Conservation (phyloP, 2,113 vertebrate species). For the Pogona vitticeps region DNA sequence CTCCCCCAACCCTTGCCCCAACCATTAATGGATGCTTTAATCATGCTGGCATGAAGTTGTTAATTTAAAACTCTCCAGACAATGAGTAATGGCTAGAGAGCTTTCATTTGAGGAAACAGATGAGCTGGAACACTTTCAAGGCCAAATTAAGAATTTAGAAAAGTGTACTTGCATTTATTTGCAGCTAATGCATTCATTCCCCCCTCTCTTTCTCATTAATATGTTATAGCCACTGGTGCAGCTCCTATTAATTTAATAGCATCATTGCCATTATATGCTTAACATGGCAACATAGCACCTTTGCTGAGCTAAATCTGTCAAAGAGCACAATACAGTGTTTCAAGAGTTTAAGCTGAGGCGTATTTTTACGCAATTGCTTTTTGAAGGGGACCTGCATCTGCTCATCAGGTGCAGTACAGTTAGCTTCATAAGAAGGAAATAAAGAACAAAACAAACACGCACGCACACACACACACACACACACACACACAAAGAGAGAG, state of each 20-base stretch:
- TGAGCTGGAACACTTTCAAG: slow-evolving; percentile 39
- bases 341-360: neutral
- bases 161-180: slow-evolving; percentile 10
- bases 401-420: neutral
- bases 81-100: slow-evolving; percentile 27
- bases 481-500: too few species aligned
- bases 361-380: neutral
- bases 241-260: slow-evolving; percentile 2
- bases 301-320: neutral
- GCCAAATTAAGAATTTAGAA: slow-evolving; percentile 47
- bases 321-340: neutral
- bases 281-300: neutral
- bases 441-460: too few species aligned
- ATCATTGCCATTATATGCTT: neutral
- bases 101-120: slow-evolving; percentile 24
- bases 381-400: neutral
- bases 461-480: too few species aligned
- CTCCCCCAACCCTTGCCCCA: neutral
- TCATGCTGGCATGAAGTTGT: neutral
- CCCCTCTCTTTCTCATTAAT: neutral
- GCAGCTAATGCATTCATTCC: slow-evolving; percentile 22
- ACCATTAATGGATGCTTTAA: neutral
- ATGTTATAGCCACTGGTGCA: neutral
- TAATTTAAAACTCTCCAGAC: slow-evolving; percentile 13
- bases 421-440: neutral